Base-by-base conservation (phyloP, 2,797 vertebrate genomes). In the Brachyrhaphis roseni region DNA sequence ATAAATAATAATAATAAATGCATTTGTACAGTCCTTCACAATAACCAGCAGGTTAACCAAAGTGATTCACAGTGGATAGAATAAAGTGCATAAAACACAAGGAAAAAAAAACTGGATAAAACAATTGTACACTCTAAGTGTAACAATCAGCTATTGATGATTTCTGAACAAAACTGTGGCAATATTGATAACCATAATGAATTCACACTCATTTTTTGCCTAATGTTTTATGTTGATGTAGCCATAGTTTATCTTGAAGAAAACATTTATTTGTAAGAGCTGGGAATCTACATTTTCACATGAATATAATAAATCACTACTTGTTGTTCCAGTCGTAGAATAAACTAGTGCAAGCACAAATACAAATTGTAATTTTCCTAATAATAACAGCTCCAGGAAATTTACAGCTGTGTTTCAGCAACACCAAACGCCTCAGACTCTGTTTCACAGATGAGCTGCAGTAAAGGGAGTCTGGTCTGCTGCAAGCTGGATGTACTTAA, bases 401-500 rank as follows among this genome's bases (percentile, higher is more conserved):
- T 82, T 49, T 46, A 55, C 28, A 70, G 78, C 84, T 76, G 81
- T 74, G 77, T 85, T 87, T 86, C 57, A 83, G 43, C 57, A 75
- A 79, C 77, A 85, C 83, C 82, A 81, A 90, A 77, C 74, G 76
- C 82, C 88, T 91, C 86, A 85, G 88, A 45, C 5, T 74, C 68
- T 66, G 59, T 83, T 84, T 90, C 87, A 85, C 76, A 84, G 88
- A 86, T 78, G 80, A 88, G 85, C 79, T 80, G 80, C 81, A 88
- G 89, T 77, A 84, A 80, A 91, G 89, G 88, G 85, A 88, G 82
- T 76, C 76, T 84, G 90, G 68, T 86, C 79, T 71, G 55, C 82
- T 77, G 76, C 87, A 81, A 84, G 89, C 83, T 84, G 85, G 83
- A 79, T 88, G 82, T 87, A 77, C 86, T 90, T 84, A 86, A 89